A percentile compares a stretch with the other conserved stretches of the same genome.
These are phyloP conservation scores for Ophioninae sp. DNA, from an alignment of 2,888 invertebrate species.

Conservation along the genomic window DNA sequence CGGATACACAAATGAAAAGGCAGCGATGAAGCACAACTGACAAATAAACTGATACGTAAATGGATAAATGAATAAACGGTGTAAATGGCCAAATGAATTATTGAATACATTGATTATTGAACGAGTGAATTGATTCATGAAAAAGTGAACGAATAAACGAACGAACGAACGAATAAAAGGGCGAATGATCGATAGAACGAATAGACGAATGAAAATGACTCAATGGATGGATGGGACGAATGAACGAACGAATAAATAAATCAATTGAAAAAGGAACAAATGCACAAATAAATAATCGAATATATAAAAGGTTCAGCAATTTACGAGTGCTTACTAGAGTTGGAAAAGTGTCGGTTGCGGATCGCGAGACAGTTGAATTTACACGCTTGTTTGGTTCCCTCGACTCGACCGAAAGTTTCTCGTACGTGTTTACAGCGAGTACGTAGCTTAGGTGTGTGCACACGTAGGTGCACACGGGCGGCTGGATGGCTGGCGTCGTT, in stretches of 20 bases:
- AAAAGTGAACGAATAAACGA: neutral
- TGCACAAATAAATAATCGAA: too few relatives aligned
- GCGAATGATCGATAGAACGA: too few relatives aligned
- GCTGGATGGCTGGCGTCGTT: conserved; percentile 79
- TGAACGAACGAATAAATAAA: neutral
- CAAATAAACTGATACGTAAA: too few relatives aligned
- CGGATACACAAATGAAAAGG: too few relatives aligned
- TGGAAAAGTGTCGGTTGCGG: conserved; percentile 4
- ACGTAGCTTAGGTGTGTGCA: conserved; percentile 80
- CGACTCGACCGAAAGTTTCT: conserved; percentile 87
- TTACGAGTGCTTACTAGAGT: neutral
- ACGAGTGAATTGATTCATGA: too few relatives aligned
- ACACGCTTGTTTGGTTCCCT: conserved; percentile 90
- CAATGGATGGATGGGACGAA: neutral
- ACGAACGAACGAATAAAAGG: neutral
- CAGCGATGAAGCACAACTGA: too few relatives aligned
- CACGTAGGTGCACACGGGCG: conserved; percentile 84
- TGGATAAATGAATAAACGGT: too few relatives aligned
- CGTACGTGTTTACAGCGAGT: neutral
- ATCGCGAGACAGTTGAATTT: conserved; percentile 87
- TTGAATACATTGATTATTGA: too few relatives aligned
- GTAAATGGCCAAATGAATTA: too few relatives aligned
- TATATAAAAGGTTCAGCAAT: neutral
- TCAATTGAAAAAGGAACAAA: too few relatives aligned
- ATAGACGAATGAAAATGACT: too few relatives aligned